A percentile compares a stretch with the other conserved stretches of the same genome.
phyloP scores from a whole-genome alignment of 2,888 invertebrate genomes.

The Zhuqinia jingwanae region DNA sequence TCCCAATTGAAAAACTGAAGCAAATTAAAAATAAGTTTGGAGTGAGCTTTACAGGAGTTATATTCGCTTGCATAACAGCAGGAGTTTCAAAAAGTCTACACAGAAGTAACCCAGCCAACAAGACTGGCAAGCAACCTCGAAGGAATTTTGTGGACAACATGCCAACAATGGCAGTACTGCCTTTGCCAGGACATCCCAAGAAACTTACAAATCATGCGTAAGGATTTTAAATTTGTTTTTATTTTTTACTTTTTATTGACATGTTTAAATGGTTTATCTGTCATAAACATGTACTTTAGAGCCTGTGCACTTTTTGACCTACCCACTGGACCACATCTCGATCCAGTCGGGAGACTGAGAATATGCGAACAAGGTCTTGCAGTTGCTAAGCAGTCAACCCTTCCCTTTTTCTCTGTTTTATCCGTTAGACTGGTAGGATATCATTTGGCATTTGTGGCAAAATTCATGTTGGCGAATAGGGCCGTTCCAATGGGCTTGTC shows the following conservation, averaged over 20 bases:
- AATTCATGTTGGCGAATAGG: neutral
- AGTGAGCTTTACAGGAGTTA: constrained; percentile 32
- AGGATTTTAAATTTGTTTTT: neutral
- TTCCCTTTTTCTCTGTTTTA: constrained; percentile 13
- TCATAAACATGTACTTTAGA: too few relatives aligned
- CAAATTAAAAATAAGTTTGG: constrained; percentile 10
- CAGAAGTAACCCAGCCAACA: too few relatives aligned
- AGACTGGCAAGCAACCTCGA: too few relatives aligned
- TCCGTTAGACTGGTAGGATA: neutral
- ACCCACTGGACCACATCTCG: neutral
- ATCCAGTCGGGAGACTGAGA: neutral
- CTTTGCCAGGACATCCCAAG: constrained; percentile 31
- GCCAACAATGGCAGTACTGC: constrained; percentile 1
- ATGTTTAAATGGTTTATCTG: too few relatives aligned
- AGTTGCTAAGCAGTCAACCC: neutral
- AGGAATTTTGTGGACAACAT: neutral
- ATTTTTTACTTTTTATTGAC: neutral
- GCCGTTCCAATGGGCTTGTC: constrained; percentile 20
- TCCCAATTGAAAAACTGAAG: constrained; percentile 35
- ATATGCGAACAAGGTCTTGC: constrained; percentile 6
- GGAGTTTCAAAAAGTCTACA: constrained; percentile 32
- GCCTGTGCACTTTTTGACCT: constrained; percentile 21
- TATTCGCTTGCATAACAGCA: constrained; percentile 27
- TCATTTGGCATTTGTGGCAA: neutral
- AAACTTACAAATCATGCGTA: constrained; percentile 45